These are phyloP conservation scores for Agonopterix arenella DNA, from an alignment of 2,888 invertebrate species.

Conservation along the genomic window DNA sequence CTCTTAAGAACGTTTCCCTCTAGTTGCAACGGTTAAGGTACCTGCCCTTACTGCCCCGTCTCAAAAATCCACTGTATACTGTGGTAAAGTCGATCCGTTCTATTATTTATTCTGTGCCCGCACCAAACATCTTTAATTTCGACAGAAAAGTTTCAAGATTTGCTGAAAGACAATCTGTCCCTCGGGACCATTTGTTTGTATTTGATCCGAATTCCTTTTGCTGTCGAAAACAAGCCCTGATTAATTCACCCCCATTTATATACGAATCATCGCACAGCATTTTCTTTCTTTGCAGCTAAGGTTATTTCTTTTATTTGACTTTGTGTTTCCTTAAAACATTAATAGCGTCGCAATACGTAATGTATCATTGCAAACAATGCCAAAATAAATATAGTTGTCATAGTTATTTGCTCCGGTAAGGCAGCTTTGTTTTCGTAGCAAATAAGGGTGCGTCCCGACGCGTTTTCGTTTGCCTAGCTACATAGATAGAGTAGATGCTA, in stretches of 20 bases:
- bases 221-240: slow-evolving; percentile 46
- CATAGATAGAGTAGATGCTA: slow-evolving; percentile 12
- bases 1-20: no score
- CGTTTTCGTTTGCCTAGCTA: neutral
- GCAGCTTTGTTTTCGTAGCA: slow-evolving; percentile 11
- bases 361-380: no score
- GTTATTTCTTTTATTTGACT: neutral
- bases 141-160: slow-evolving; percentile 21
- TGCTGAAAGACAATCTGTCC: slow-evolving; percentile 36
- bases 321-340: no score
- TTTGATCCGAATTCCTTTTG: slow-evolving; percentile 32
- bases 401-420: neutral
- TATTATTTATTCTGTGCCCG: no score
- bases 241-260: slow-evolving; percentile 46
- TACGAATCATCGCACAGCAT: no score
- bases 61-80: no score
- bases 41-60: no score
- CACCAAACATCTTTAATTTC: no score
- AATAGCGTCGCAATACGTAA: no score
- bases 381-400: no score
- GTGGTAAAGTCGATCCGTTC: no score
- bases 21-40: no score
- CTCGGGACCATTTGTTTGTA: slow-evolving; percentile 41
- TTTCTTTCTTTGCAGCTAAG: neutral
- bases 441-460: slow-evolving; percentile 9